Percentiles rank a stretch among this genome's conserved stretches.
Conservation (phyloP, 1,140 invertebrate species). For the Heliconius hermathena region DNA sequence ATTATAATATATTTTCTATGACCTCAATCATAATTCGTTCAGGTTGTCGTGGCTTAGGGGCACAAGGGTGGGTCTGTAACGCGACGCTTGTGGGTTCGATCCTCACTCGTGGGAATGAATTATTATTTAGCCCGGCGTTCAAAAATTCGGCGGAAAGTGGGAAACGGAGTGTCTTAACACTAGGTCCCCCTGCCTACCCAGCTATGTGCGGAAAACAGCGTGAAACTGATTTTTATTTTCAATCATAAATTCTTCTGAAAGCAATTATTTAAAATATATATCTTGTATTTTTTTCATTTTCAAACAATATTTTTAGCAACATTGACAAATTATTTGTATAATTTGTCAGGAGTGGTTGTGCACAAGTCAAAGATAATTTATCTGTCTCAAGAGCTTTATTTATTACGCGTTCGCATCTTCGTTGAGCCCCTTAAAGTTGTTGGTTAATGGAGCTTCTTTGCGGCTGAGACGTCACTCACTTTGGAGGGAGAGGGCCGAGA, state of each 20-base stretch:
- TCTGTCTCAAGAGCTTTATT: constrained; percentile 80
- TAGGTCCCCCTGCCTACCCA: no score
- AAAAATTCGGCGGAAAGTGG: no score
- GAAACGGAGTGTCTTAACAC: no score
- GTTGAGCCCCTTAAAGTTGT: constrained; percentile 76
- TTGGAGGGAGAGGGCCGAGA: constrained; percentile 40
- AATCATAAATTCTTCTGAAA: constrained; percentile 42
- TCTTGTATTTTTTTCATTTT: constrained; percentile 47
- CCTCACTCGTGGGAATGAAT: no score
- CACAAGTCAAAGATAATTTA: constrained; percentile 81
- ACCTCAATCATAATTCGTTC: constrained; percentile 25
- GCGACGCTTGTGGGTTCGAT: no score
- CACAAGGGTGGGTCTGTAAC: no score
- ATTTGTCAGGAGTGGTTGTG: constrained; percentile 77
- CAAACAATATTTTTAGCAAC: constrained; percentile 76
- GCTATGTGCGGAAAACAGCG: no score
- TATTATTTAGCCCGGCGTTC: no score
- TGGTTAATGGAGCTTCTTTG: constrained; percentile 78
- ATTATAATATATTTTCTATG: constrained; percentile 38
- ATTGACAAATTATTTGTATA: constrained; percentile 65
- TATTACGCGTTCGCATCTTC: constrained; percentile 79
- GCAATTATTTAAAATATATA: constrained; percentile 47
- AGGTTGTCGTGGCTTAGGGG: no score
- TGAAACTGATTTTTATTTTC: not conserved
- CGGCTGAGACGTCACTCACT: constrained; percentile 68